Evolutionary conservation across 2,888 invertebrate genomes (phyloP).

Genomic region (Smittia aterrima): DNA sequence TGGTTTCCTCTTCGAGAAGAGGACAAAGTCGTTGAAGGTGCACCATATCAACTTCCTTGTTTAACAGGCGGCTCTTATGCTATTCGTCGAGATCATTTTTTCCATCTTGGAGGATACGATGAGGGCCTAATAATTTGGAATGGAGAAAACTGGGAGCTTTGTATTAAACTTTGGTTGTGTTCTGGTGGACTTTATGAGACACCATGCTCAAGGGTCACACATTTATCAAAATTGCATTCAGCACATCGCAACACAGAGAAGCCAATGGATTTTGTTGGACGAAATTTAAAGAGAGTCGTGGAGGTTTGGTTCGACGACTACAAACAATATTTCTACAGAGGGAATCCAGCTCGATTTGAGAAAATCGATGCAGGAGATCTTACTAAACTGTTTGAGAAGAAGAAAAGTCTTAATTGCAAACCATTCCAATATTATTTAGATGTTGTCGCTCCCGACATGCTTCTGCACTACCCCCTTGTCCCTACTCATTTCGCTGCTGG

Average conservation of each 20-base stretch:
- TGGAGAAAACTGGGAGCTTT: slow-evolving; percentile 24
- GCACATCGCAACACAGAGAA: not conserved
- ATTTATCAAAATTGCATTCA: slow-evolving; percentile 48
- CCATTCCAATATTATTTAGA: slow-evolving; percentile 18
- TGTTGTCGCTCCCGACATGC: slow-evolving; percentile 16
- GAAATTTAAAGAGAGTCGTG: not conserved
- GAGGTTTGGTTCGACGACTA: slow-evolving; percentile 34
- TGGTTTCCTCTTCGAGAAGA: not conserved
- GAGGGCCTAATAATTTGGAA: not conserved
- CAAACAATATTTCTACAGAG: slow-evolving; percentile 3
- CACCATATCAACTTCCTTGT: slow-evolving; percentile 71
- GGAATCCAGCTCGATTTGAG: not conserved
- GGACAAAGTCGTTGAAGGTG: slow-evolving; percentile 45
- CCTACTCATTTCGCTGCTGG: slow-evolving; percentile 7
- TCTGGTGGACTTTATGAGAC: slow-evolving; percentile 47
- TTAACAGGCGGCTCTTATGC: slow-evolving; percentile 75
- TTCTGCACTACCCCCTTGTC: not conserved
- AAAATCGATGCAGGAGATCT: slow-evolving; percentile 18
- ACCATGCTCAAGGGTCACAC: slow-evolving; percentile 70
- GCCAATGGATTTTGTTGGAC: not conserved
- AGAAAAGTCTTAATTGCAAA: slow-evolving; percentile 26
- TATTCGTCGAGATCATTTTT: slow-evolving; percentile 5
- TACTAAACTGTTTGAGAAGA: not conserved
- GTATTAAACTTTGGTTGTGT: not conserved
- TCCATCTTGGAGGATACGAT: slow-evolving; percentile 23